Percentiles rank a stretch among this genome's conserved stretches.
Evolutionary conservation across 2,113 vertebrate genomes (phyloP).

Genomic region (Rhea americana): DNA sequence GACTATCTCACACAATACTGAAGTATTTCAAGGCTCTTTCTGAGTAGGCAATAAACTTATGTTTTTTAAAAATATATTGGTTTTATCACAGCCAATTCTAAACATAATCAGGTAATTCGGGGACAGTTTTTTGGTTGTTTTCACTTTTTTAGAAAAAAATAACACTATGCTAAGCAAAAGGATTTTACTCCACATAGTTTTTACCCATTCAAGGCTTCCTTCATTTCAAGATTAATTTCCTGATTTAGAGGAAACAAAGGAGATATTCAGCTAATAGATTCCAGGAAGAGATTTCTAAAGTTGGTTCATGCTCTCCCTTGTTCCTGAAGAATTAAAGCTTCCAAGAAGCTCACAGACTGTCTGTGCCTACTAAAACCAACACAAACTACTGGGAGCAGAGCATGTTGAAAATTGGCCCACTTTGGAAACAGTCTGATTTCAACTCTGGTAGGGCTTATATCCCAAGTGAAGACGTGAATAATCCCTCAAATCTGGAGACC

Average conservation of each 20-base stretch:
- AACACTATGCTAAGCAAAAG: neutral
- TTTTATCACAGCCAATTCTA: slow-evolving; percentile 18
- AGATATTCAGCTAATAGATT: slow-evolving; percentile 7
- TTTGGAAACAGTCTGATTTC: neutral
- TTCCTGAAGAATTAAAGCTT: neutral
- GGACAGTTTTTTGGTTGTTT: neutral
- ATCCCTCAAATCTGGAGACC: neutral
- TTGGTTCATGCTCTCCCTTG: neutral
- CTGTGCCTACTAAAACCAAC: neutral
- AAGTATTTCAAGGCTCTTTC: slow-evolving; percentile 59
- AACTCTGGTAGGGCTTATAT: neutral
- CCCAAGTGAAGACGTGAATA: neutral
- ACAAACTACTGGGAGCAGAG: neutral
- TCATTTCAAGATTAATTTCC: slow-evolving; percentile 14
- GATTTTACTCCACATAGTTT: neutral
- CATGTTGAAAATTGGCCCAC: neutral
- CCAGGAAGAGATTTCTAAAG: neutral
- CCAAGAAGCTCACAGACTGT: neutral
- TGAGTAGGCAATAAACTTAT: slow-evolving; percentile 47
- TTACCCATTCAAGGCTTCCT: slow-evolving; percentile 25
- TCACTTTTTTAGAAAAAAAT: slow-evolving; percentile 3
- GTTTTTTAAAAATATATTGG: neutral
- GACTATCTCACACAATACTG: slow-evolving; percentile 46
- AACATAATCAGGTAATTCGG: neutral
- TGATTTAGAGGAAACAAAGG: neutral